Percentiles rank a stretch among this genome's conserved stretches.
Conservation (phyloP, 2,888 invertebrate genomes). For the Ceratothoa steindachneri region DNA sequence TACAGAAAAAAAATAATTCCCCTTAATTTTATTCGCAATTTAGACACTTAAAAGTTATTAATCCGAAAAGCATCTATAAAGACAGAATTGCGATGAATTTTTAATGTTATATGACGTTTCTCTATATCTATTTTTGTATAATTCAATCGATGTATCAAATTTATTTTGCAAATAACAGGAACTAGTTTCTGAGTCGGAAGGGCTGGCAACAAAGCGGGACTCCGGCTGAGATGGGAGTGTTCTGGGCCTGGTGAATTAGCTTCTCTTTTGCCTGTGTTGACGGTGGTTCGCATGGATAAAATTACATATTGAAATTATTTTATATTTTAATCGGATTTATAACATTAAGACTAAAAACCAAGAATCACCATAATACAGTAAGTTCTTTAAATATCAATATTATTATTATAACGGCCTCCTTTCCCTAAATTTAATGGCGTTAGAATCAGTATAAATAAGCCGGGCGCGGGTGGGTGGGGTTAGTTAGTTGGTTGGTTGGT, state of each 20-base stretch:
- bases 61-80: no score
- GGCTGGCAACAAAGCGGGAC: background rate
- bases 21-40: no score
- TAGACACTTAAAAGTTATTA: no score
- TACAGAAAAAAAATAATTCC: no score
- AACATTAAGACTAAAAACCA: background rate
- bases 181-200: background rate
- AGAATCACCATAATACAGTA: background rate
- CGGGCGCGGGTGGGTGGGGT: background rate
- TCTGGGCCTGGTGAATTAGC: background rate
- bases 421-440: background rate
- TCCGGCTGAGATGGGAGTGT: background rate
- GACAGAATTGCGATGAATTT: no score
- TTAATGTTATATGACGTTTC: no score
- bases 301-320: background rate
- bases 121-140: no score
- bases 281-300: background rate
- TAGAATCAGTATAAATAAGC: background rate
- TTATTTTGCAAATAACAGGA: no score
- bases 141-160: no score
- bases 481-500: background rate
- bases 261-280: background rate
- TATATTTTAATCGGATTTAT: background rate
- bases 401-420: no score
- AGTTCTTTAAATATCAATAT: no score